Percentiles rank a stretch among this genome's conserved stretches.
Evolutionary conservation across 2,888 invertebrate genomes (phyloP).

Genomic region (Mimachlamys varia): DNA sequence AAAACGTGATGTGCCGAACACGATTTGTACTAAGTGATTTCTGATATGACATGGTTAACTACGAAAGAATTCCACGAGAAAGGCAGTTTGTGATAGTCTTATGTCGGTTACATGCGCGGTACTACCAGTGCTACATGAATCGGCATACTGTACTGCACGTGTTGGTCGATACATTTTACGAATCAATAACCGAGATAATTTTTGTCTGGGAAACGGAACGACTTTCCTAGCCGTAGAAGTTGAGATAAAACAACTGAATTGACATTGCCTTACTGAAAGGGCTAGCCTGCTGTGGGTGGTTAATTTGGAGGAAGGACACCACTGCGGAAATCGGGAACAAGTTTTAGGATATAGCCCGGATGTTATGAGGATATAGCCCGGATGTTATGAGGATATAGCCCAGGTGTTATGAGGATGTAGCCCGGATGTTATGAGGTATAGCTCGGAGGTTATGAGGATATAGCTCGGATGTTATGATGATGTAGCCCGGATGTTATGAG

Average conservation of each 20-base stretch:
- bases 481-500: no score
- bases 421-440: no score
- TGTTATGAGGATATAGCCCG: no score
- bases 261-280: no score
- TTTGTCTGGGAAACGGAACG: constrained; percentile 9
- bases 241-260: background rate
- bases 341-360: no score
- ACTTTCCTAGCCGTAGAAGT: background rate
- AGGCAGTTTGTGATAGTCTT: background rate
- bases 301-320: no score
- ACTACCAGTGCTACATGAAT: background rate
- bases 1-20: background rate
- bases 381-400: no score
- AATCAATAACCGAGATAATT: constrained; percentile 29
- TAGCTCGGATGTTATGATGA: no score
- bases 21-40: background rate
- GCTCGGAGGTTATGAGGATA: no score
- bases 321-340: no score
- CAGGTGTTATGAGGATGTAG: no score
- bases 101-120: background rate
- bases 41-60: background rate
- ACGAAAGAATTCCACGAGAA: background rate
- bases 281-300: no score
- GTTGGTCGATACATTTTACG: constrained; percentile 29
- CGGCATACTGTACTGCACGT: background rate